A percentile compares a stretch with the other conserved stretches of the same genome.
phyloP scores from a whole-genome alignment of 2,888 invertebrate genomes.

The Nomada hirtipes region DNA sequence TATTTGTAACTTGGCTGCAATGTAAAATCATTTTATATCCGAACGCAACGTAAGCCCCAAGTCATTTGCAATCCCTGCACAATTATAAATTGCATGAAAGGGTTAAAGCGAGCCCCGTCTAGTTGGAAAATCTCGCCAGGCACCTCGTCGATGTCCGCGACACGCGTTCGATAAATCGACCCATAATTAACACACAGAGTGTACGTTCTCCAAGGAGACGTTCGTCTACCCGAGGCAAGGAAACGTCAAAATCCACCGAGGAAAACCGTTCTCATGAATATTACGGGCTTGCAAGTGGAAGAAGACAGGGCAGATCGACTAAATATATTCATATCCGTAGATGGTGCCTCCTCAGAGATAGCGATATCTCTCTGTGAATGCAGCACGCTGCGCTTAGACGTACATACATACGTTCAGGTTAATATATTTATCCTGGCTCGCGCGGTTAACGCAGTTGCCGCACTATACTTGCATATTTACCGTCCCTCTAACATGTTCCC shows the following conservation, averaged over 20 bases:
- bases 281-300: slow-evolving; percentile 24
- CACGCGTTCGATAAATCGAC: slow-evolving; percentile 33
- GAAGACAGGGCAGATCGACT: slow-evolving; percentile 30
- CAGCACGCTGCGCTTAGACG: slow-evolving; percentile 22
- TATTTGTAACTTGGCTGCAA: too few relatives aligned
- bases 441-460: slow-evolving; percentile 26
- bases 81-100: too few relatives aligned
- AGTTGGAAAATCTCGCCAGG: not conserved
- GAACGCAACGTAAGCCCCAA: too few relatives aligned
- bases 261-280: slow-evolving; percentile 57
- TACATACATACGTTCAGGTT: slow-evolving; percentile 43
- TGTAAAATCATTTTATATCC: too few relatives aligned
- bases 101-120: not conserved
- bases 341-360: slow-evolving; percentile 52
- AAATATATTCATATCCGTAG: slow-evolving; percentile 62
- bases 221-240: slow-evolving; percentile 44
- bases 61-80: too few relatives aligned
- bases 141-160: not conserved
- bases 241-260: slow-evolving; percentile 54
- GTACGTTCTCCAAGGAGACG: slow-evolving; percentile 2
- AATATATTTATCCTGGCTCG: slow-evolving; percentile 63
- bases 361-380: slow-evolving; percentile 59
- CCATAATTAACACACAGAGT: slow-evolving; percentile 34
- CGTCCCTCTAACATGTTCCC: not conserved
- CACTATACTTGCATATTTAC: not conserved